Base-by-base conservation (phyloP, 1,140 invertebrate genomes). In the Telenomus remus region DNA sequence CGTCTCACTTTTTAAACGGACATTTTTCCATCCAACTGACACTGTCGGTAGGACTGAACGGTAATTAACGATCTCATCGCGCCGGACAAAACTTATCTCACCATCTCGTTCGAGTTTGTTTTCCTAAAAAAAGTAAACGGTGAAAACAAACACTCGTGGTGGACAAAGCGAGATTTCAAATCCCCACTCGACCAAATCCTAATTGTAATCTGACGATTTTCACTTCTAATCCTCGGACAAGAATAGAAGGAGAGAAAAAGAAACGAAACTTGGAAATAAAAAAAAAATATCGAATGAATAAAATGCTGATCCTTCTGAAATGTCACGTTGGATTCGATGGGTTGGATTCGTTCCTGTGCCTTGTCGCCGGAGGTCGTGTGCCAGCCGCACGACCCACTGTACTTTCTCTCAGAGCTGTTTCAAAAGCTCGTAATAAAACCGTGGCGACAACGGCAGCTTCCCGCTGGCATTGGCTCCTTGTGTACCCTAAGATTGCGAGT, bases 351-450 rank as follows among this genome's bases (percentile, higher is more conserved):
- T 74, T 75, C 57, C 50, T 13, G 39, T 54, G 11, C 8, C 14
- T 43, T 34, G 14, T 64, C 50, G 72, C 75, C 64, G 16, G 19
- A 15, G 71, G 75, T 77, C 78, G 79, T 80, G 72, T 75, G 72
- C 75, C 70, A 46, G 71, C 19, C 66, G 48, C 56, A 64, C 56
- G 48, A 78, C 65, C 54, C 16, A 44, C 13, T 76, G 79, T 76
- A 81, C 79, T 76, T 60, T 37, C 54, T 44, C 56, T 39, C 34
- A 9, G 54, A 54, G 35, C 50, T 66, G 61, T 48, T 69, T 70
- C 43, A 71, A 71, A 63, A 78, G 57, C 19, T 55, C 27, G 53
- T 48, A 68, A 68, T 35, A 37, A 79, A 78, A 78, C 19, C 72
- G 48, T 73, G 49, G 61, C 49, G 55, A 55, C 73, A 50, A 47